Evolutionary conservation across 1,140 invertebrate species (phyloP).

Genomic region (Macrostomum lignano): DNA sequence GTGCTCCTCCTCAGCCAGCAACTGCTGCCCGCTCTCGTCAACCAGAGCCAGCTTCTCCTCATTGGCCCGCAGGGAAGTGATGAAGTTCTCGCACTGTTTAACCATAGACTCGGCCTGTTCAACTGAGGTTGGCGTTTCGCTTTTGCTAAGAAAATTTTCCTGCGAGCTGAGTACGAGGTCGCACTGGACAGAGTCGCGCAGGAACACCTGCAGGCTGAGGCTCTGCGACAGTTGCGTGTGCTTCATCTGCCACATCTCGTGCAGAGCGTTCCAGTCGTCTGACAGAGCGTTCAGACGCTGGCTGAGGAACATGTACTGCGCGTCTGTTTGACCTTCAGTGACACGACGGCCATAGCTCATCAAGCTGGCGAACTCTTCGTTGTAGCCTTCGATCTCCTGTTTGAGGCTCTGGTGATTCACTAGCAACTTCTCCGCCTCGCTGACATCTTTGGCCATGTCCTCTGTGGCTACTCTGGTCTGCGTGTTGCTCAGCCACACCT

Average conservation of each 20-base stretch:
- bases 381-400: conserved; percentile 95
- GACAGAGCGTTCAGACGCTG: conserved; percentile 68
- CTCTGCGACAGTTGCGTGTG: conserved; percentile 5
- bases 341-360: conserved; percentile 91
- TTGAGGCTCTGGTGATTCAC: conserved; percentile 79
- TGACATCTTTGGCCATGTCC: conserved; percentile 69
- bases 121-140: too few species aligned
- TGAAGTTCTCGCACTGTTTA: conserved; percentile 75
- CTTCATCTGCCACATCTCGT: conserved; percentile 49
- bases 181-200: conserved; percentile 78
- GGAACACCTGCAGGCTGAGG: too few species aligned
- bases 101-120: conserved; percentile 81
- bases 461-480: conserved; percentile 78
- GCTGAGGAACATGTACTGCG: conserved; percentile 91
- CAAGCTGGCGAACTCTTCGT: conserved; percentile 84
- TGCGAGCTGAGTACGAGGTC: conserved; percentile 89
- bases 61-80: conserved; percentile 89
- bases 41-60: conserved; percentile 82
- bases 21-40: conserved; percentile 52
- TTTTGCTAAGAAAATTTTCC: conserved; percentile 71
- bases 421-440: conserved; percentile 78
- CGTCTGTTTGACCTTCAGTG: conserved; percentile 50
- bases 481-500: conserved; percentile 84
- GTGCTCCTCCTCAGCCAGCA: conserved; percentile 55
- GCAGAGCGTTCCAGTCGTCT: conserved; percentile 89